phyloP scores from a whole-genome alignment of 2,888 invertebrate species.

The Campopleginae sp. region DNA sequence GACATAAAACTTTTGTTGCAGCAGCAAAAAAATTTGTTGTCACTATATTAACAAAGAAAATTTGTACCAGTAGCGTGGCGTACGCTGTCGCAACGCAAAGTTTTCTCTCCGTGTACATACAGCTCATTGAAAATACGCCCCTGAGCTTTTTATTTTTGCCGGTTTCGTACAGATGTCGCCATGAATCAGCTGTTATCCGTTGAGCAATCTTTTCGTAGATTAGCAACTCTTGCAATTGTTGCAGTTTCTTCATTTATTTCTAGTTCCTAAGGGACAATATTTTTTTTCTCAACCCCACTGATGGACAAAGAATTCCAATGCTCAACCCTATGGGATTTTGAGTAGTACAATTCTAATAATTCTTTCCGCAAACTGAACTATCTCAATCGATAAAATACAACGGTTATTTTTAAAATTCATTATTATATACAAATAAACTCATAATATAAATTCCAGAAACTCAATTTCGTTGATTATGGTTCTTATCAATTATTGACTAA shows the following conservation, averaged over 20 bases:
- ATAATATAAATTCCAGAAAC: not conserved
- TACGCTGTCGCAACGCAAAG: too few relatives aligned
- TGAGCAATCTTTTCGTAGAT: not conserved
- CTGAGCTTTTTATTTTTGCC: slow-evolving; percentile 5
- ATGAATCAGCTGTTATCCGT: slow-evolving; percentile 1
- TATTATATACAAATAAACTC: not conserved
- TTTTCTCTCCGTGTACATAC: too few relatives aligned
- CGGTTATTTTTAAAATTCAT: not conserved
- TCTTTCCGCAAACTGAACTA: not conserved
- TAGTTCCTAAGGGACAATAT: not conserved
- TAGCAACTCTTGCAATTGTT: not conserved
- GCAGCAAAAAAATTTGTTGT: too few relatives aligned
- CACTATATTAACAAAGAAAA: too few relatives aligned
- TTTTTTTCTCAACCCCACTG: not conserved
- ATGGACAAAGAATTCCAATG: not conserved
- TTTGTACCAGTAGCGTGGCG: too few relatives aligned
- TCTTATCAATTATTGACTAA: not conserved
- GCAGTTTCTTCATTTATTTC: not conserved
- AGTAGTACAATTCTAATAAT: not conserved
- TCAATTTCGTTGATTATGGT: not conserved
- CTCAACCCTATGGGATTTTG: not conserved
- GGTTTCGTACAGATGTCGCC: slow-evolving; percentile 13
- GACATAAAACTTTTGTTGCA: too few relatives aligned
- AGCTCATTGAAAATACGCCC: slow-evolving; percentile 13
- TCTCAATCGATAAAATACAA: not conserved